Percentiles rank a stretch among this genome's conserved stretches.
phyloP scores from a whole-genome alignment of 2,888 invertebrate species.

The Romanomermis culicivorax region DNA sequence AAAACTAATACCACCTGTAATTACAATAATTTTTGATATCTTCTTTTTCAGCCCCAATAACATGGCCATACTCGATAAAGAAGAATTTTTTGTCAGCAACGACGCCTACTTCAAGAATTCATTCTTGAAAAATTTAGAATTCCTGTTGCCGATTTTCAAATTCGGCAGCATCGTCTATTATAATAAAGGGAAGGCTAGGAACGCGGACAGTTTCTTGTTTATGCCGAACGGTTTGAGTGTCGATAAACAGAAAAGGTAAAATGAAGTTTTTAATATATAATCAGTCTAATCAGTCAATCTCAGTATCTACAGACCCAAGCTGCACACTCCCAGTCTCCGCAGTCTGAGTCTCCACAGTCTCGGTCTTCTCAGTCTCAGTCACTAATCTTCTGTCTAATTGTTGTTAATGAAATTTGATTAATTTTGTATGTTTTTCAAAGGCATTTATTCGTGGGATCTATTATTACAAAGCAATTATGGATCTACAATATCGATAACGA shows the following conservation, averaged over 20 bases:
- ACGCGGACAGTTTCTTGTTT: slow-evolving; percentile 13
- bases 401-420: too few relatives aligned
- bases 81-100: slow-evolving; percentile 20
- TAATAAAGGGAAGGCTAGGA: slow-evolving; percentile 16
- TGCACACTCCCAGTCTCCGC: too few relatives aligned
- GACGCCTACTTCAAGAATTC: slow-evolving; percentile 14
- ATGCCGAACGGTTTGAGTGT: slow-evolving; percentile 18
- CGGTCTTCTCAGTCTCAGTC: too few relatives aligned
- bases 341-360: too few relatives aligned
- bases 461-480: too few relatives aligned
- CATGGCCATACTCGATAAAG: slow-evolving; percentile 19
- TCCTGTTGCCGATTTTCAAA: slow-evolving; percentile 11
- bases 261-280: background rate
- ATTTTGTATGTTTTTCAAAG: too few relatives aligned
- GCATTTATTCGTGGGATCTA: too few relatives aligned
- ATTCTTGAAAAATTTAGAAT: slow-evolving; percentile 15
- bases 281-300: background rate
- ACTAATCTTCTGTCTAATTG: too few relatives aligned
- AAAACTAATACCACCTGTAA: too few relatives aligned
- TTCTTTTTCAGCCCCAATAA: slow-evolving; percentile 15
- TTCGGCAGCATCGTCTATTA: slow-evolving; percentile 19
- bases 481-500: too few relatives aligned
- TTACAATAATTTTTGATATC: too few relatives aligned
- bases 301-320: too few relatives aligned
- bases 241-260: slow-evolving; percentile 11